phyloP scores from a whole-genome alignment of 2,888 invertebrate species.

The Ochropleura leucogaster region DNA sequence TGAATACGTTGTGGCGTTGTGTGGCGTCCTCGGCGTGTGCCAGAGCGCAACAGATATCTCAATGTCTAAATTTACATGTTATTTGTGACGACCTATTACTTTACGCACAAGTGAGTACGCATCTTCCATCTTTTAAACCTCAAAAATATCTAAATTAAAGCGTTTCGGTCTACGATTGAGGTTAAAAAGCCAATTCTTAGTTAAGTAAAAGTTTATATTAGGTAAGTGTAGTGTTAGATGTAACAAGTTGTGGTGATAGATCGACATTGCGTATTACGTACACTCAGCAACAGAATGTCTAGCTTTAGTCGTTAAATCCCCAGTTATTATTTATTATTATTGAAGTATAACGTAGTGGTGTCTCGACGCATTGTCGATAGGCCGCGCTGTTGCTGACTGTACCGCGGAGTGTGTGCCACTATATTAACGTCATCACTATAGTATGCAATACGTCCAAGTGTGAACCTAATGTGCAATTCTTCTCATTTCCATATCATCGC shows the following conservation, averaged over 20 bases:
- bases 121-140: constrained; percentile 79
- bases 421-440: constrained; percentile 74
- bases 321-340: constrained; percentile 63
- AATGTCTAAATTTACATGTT: constrained; percentile 71
- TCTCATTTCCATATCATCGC: constrained; percentile 89
- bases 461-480: constrained; percentile 89
- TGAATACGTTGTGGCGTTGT: constrained; percentile 40
- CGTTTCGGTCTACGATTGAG: constrained; percentile 78
- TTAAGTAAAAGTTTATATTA: constrained; percentile 86
- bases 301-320: constrained; percentile 47
- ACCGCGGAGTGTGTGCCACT: constrained; percentile 72
- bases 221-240: constrained; percentile 84
- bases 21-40: constrained; percentile 61
- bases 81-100: constrained; percentile 72
- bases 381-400: constrained; percentile 65
- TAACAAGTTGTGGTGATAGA: constrained; percentile 79
- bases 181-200: constrained; percentile 87
- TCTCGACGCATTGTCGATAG: constrained; percentile 46
- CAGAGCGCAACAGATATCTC: constrained; percentile 55
- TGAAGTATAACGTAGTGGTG: constrained; percentile 30
- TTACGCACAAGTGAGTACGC: constrained; percentile 81
- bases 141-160: constrained; percentile 69
- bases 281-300: constrained; percentile 73
- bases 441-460: constrained; percentile 87
- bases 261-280: constrained; percentile 76